These are phyloP conservation scores for Ibidorhyncha struthersii DNA, from an alignment of 2,113 vertebrate species.

Conservation along the genomic window DNA sequence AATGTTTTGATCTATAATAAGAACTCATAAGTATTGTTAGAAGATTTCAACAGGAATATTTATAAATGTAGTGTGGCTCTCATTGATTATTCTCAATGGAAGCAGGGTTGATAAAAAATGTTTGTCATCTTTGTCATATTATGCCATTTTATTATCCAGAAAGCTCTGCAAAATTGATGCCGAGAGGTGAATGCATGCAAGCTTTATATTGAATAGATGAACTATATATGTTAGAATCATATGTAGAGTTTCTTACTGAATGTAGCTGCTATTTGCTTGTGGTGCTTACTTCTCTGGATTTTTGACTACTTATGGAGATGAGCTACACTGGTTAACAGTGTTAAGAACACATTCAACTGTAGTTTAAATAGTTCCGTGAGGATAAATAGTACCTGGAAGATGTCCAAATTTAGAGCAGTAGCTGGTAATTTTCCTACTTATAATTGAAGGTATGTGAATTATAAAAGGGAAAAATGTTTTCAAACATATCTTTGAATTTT, in stretches of 20 bases:
- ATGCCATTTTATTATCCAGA: neutral
- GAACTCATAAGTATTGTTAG: neutral
- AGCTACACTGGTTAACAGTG: neutral
- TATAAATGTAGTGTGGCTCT: neutral
- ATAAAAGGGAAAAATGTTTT: neutral
- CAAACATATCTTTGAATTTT: neutral
- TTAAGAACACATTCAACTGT: neutral
- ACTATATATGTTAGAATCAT: neutral
- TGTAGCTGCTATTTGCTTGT: neutral
- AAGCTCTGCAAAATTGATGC: neutral
- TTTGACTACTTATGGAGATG: neutral
- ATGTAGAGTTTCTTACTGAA: neutral
- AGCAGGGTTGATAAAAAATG: neutral
- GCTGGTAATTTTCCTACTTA: neutral
- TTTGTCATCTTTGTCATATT: neutral
- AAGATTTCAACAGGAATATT: neutral
- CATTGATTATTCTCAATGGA: neutral
- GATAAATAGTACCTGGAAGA: constrained; percentile 1
- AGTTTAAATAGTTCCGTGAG: neutral
- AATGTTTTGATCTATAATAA: neutral
- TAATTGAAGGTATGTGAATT: neutral
- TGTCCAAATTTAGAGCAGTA: neutral
- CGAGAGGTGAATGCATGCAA: neutral
- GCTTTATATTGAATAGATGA: neutral
- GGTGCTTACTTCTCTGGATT: neutral